Base-by-base conservation (phyloP, 92 coral and sea anemone genomes). In the Phenganax stokvisi region DNA sequence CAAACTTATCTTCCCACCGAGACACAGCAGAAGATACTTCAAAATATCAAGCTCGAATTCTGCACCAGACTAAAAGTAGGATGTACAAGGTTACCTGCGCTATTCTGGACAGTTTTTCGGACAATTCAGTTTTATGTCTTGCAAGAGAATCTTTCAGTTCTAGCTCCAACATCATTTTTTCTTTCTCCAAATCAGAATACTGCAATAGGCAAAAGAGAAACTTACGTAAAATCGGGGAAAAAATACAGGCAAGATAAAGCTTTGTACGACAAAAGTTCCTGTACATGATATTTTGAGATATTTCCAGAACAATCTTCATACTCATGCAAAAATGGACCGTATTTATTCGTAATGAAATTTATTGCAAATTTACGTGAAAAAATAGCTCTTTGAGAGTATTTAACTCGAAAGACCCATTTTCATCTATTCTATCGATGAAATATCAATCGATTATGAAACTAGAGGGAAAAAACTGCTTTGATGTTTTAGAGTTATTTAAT, bases 161-260 rank as follows among this genome's bases (percentile, higher is more conserved):
- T 74, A 92, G 76, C 65, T 94, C 98, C 55, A 94, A 87, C 94
- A 94, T 94, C 51, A 97, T 94, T 79, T 94, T 94, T 84, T 94
- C 98, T 67, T 94, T 94, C 77, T 94, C 98, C 51, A 94, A 87
- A 76, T 94, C 98, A 53, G 97, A 90, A 85, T 92, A 94, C 97
- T 94, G 77, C 51, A 70, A 57, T 8, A n/a, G 51, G 55, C 56
- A 10, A 51, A 20, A 47, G 27, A 25, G 44, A 10, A 28, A 59
- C 11, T 12, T 61, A 37, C n/a, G 30, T 37, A 13, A 57, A 44
- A 37, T 37, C 47, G 47, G 47, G 47, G 5, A 37, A 37, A 37
- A 37, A 20, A 20, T 20, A 37, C 47, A 10, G 8, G 27, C 77
- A 69, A 52, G 20, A 9, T 9, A 54, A n/a, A 12, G n/a, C 63